phyloP scores from a whole-genome alignment of 2,888 invertebrate genomes.

The Sinopyrophorus schimmeli region DNA sequence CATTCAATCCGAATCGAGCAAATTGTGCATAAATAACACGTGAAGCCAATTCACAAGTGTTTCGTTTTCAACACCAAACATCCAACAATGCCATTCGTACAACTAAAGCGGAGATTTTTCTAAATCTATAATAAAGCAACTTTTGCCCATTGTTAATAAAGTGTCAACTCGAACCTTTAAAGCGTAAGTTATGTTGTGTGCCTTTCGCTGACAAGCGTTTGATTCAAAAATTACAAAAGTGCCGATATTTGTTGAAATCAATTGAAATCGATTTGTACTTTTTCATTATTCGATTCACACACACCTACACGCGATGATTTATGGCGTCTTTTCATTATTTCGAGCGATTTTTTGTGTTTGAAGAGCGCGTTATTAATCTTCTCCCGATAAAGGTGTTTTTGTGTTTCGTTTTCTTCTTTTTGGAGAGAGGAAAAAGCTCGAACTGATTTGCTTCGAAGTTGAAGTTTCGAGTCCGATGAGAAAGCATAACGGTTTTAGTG shows the following conservation, averaged over 20 bases:
- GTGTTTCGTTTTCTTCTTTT: too few relatives aligned
- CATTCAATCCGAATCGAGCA: constrained; percentile 15
- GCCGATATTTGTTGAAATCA: constrained; percentile 7
- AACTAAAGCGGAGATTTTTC: too few relatives aligned
- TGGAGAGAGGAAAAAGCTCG: too few relatives aligned
- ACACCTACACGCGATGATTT: too few relatives aligned
- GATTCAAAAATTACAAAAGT: constrained; percentile 12
- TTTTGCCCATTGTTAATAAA: constrained; percentile 25
- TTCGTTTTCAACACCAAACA: constrained; percentile 28
- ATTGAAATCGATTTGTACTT: constrained; percentile 20
- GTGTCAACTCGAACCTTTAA: constrained; percentile 28
- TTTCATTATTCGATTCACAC: too few relatives aligned
- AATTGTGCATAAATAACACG: constrained; percentile 26
- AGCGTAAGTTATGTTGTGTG: constrained; percentile 24
- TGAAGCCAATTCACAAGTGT: constrained; percentile 25
- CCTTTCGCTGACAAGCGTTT: constrained; percentile 22
- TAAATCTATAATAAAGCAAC: constrained; percentile 31
- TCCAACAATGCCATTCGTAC: constrained; percentile 19
- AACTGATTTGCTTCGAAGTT: too few relatives aligned
- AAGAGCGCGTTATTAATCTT: too few relatives aligned
- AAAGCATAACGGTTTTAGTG: too few relatives aligned
- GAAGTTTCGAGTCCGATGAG: too few relatives aligned
- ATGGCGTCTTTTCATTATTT: too few relatives aligned
- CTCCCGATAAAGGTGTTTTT: too few relatives aligned
- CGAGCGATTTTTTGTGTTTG: too few relatives aligned